Conservation (phyloP, 2,888 invertebrate species). For the Apomyelois bistriatella region DNA sequence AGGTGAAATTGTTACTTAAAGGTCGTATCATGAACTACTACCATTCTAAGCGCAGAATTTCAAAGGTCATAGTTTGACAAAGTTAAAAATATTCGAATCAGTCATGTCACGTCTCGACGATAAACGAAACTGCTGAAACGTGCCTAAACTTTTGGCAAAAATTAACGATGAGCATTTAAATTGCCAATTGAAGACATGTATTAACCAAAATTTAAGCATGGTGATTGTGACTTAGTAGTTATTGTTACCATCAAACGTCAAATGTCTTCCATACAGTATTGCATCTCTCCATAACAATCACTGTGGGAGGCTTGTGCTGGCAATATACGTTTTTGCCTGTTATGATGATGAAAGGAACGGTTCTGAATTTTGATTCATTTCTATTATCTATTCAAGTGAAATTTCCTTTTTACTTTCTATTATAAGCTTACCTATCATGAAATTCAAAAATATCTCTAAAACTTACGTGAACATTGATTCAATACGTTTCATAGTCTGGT, state of each 20-base stretch:
- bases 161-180: neutral
- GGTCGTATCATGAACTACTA: conserved; percentile 38
- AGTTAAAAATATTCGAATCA: neutral
- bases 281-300: no score
- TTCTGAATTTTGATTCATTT: no score
- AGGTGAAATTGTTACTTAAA: conserved; percentile 51
- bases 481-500: neutral
- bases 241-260: no score
- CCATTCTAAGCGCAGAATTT: conserved; percentile 48
- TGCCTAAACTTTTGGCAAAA: neutral
- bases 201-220: neutral
- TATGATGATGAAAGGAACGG: no score
- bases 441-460: no score
- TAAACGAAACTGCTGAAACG: neutral
- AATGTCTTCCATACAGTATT: no score
- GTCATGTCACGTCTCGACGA: neutral
- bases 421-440: no score
- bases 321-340: no score
- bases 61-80: conserved; percentile 37
- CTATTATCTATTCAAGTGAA: no score
- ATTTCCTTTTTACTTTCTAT: no score
- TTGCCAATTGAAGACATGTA: neutral
- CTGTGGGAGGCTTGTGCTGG: no score
- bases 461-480: neutral
- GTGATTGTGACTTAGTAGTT: no score